These are phyloP conservation scores for Galagoides demidoff DNA, from an alignment of 2,797 vertebrate genomes.

Conservation along the genomic window DNA sequence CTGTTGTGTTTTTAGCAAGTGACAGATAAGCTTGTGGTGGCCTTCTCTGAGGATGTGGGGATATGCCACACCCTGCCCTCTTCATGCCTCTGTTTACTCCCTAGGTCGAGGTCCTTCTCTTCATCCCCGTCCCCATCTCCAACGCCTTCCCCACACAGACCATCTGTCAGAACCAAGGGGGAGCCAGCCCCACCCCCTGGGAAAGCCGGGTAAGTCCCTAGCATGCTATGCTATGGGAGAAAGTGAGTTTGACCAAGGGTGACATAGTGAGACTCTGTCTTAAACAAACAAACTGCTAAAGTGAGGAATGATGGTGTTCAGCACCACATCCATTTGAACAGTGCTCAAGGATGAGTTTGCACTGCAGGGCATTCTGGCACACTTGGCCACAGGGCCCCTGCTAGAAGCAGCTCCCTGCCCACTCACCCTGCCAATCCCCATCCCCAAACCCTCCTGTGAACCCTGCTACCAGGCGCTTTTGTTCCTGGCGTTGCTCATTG, in stretches of 20 bases:
- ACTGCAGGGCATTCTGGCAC: too few relatives aligned
- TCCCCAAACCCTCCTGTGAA: neutral
- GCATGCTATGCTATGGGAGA: neutral
- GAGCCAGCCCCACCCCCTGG: constrained; percentile 87
- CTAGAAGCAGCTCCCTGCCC: neutral
- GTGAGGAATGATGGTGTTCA: neutral
- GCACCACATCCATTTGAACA: neutral
- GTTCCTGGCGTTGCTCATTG: fast-evolving
- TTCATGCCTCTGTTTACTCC: neutral
- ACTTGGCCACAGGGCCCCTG: neutral
- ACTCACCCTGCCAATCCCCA: neutral
- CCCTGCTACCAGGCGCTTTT: neutral
- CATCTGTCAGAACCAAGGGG: constrained; percentile 91
- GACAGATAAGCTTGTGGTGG: neutral
- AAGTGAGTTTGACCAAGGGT: neutral
- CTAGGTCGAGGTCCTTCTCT: constrained; percentile 94
- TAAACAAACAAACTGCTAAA: neutral
- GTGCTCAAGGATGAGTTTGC: neutral
- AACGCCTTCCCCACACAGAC: constrained; percentile 92
- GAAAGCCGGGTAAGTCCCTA: constrained; percentile 90
- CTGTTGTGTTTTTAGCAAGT: neutral
- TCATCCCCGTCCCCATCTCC: constrained; percentile 96
- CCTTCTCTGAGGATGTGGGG: neutral
- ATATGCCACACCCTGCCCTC: neutral
- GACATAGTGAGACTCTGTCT: too few relatives aligned